These are phyloP conservation scores for Tetropium fuscum DNA, from an alignment of 2,888 invertebrate species.

Conservation along the genomic window DNA sequence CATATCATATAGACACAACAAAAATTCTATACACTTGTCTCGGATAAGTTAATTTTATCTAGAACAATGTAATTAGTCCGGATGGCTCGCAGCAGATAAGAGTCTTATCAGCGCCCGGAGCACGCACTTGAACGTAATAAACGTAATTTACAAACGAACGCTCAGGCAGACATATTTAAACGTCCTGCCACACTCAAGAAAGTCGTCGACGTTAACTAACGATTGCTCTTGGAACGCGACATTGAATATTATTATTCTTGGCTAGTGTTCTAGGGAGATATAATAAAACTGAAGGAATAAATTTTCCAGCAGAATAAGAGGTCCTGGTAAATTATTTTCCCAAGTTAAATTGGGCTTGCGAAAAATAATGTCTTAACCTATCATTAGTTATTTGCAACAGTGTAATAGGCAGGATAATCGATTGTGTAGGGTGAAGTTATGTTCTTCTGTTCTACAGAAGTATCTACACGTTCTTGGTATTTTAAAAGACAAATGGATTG, in stretches of 20 bases:
- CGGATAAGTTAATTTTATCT: slow-evolving; percentile 61
- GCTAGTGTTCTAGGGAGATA: slow-evolving; percentile 25
- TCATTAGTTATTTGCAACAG: too few species aligned
- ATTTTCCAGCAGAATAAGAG: slow-evolving; percentile 14
- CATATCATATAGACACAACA: slow-evolving; percentile 5
- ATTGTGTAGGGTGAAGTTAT: too few species aligned
- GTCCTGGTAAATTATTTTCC: slow-evolving; percentile 9
- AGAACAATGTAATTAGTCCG: slow-evolving; percentile 61
- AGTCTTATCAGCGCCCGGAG: slow-evolving; percentile 59
- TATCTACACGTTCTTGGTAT: too few species aligned
- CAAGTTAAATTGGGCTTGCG: too few species aligned
- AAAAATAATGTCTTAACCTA: too few species aligned
- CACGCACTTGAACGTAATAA: slow-evolving; percentile 61
- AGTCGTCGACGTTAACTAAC: slow-evolving; percentile 47
- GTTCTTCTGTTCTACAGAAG: too few species aligned
- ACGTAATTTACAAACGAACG: slow-evolving; percentile 61
- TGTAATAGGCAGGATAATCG: too few species aligned
- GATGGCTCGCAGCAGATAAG: slow-evolving; percentile 57
- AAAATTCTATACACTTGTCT: slow-evolving; percentile 49
- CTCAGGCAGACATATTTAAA: slow-evolving; percentile 53
- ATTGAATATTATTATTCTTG: slow-evolving; percentile 33
- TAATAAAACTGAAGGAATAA: slow-evolving; percentile 24
- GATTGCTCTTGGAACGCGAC: slow-evolving; percentile 32
- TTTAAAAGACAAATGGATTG: too few species aligned
- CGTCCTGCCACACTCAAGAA: slow-evolving; percentile 46